phyloP scores from a whole-genome alignment of 2,888 invertebrate genomes.

The Pilophorus perplexus region DNA sequence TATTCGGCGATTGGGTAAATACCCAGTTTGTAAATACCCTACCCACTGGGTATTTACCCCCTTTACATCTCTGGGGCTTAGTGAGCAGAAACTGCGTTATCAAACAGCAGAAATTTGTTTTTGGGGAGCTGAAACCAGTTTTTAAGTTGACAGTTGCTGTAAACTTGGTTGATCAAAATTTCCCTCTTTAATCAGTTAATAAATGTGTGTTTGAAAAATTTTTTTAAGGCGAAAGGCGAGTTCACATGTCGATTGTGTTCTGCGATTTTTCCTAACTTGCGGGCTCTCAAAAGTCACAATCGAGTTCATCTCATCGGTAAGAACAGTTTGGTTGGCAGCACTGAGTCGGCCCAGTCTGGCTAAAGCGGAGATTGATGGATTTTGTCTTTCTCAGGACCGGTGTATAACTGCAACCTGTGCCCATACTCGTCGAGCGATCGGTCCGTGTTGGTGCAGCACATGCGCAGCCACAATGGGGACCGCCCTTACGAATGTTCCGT shows the following conservation, averaged over 20 bases:
- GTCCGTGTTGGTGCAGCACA: slow-evolving; percentile 69
- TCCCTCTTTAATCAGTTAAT: too few species aligned
- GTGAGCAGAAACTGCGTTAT: too few species aligned
- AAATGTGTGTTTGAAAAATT: too few species aligned
- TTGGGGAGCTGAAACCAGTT: too few species aligned
- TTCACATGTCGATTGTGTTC: slow-evolving; percentile 88
- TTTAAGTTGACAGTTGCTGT: too few species aligned
- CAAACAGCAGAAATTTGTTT: too few species aligned
- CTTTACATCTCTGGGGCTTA: too few species aligned
- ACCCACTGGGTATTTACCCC: too few species aligned
- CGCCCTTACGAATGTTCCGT: slow-evolving; percentile 79
- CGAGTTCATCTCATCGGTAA: slow-evolving; percentile 65
- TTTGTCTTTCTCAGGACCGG: slow-evolving; percentile 55
- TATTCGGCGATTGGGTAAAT: too few species aligned
- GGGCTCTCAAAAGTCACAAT: slow-evolving; percentile 88
- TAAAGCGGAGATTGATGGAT: neutral
- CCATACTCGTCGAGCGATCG: slow-evolving; percentile 86
- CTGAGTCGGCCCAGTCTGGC: too few species aligned
- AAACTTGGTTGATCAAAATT: too few species aligned
- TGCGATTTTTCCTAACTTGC: slow-evolving; percentile 80
- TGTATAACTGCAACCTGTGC: slow-evolving; percentile 76
- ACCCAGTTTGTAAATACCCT: too few species aligned
- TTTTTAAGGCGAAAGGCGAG: slow-evolving; percentile 64
- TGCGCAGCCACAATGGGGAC: slow-evolving; percentile 93
- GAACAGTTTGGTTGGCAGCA: slow-evolving; percentile 53